Base-by-base conservation (phyloP, 2,797 vertebrate genomes). In the Ficedula albicollis region DNA sequence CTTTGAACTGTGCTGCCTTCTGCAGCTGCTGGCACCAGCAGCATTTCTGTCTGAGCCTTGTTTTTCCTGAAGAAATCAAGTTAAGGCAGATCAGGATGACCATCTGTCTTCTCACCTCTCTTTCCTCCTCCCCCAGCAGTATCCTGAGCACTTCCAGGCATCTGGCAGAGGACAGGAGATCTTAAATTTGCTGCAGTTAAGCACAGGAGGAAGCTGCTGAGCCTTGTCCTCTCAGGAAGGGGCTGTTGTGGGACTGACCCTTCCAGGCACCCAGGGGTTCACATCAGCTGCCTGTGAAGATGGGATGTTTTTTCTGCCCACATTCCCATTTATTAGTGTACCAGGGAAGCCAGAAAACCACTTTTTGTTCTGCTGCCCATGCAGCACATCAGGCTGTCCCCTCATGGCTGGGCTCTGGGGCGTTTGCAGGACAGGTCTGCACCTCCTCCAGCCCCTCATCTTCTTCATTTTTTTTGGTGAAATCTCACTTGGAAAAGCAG, bases 101-200 rank as follows among this genome's bases (percentile, higher is more conserved):
- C 58, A 68, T 95, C 85, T 88, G 87, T 75, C 89, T 84, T 75
- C 84, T 83, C 62, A 23, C 58, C 58, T 85, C 78, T 63, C 59
- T 64, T 46, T 86, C 49, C 41, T 84, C 48, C 32, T 72, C 46
- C 38, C 60, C 58, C 60, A 68, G 89, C 43, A 72, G 41, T 9
- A 21, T n/a, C 69, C 72, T 69, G 36, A 88, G 54, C 56, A 15
- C n/a, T 84, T 91, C 49, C 73, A 93, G 73, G 85, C 69, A 74
- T 64, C 72, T 87, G 93, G 54, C 54, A 90, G 67, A 86, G 80
- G 54, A 63, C 52, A 52, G 21, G n/a, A 72, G 51, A 44, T 38
- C 38, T 72, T 63, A 29, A 64, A 15, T 72, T 38, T 23, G 58
- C 30, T 77, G 54, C 68, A 29, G 1, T n/a, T 78, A 29, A 51